These are phyloP conservation scores for Cerastis rubricosa DNA, from an alignment of 2,888 invertebrate species.

Conservation along the genomic window DNA sequence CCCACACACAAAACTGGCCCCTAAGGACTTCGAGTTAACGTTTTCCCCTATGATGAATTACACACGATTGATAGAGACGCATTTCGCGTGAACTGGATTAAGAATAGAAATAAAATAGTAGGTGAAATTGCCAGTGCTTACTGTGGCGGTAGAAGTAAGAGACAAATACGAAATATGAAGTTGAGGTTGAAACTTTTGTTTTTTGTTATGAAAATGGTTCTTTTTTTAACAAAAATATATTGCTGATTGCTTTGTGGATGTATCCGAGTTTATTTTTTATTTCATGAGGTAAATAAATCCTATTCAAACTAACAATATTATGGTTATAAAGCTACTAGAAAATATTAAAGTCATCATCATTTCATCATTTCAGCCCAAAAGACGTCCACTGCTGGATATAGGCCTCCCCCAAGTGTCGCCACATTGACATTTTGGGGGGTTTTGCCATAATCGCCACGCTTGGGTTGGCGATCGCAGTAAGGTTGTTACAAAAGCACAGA, in stretches of 20 bases:
- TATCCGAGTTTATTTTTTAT: neutral
- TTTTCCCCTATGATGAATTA: constrained; percentile 68
- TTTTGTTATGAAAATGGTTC: constrained; percentile 2
- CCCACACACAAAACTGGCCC: constrained; percentile 75
- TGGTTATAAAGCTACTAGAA: neutral
- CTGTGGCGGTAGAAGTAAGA: constrained; percentile 62
- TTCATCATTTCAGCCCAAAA: too few species aligned
- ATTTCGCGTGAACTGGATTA: constrained; percentile 70
- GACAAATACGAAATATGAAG: constrained; percentile 67
- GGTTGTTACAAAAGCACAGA: too few species aligned
- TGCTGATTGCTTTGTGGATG: neutral
- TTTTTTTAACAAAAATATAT: neutral
- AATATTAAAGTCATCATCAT: too few species aligned
- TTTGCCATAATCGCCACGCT: too few species aligned
- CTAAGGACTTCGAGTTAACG: constrained; percentile 66
- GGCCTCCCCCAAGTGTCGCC: too few species aligned
- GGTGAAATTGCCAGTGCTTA: constrained; percentile 67
- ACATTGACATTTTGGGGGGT: too few species aligned
- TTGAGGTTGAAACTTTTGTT: constrained; percentile 41
- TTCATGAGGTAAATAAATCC: neutral
- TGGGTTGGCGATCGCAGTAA: too few species aligned
- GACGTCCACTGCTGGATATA: too few species aligned
- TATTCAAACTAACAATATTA: neutral
- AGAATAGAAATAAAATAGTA: constrained; percentile 66
- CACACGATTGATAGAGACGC: constrained; percentile 69